These are phyloP conservation scores for Trisateles emortualis DNA, from an alignment of 2,888 invertebrate genomes.

Conservation along the genomic window DNA sequence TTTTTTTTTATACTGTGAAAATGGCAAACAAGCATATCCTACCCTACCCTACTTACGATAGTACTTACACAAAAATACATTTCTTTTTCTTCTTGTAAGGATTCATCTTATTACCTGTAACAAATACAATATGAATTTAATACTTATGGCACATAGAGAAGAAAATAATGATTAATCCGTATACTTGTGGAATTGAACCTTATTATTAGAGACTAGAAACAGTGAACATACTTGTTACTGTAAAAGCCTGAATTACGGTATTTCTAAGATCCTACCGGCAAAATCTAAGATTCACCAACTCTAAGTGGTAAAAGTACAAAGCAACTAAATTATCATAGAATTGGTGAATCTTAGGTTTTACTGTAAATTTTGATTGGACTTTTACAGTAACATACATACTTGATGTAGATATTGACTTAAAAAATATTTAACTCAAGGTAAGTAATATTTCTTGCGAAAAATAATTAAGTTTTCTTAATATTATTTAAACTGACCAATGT, in stretches of 20 bases:
- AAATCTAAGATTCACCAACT: too few species aligned
- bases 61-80: constrained; percentile 35
- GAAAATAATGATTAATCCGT: not conserved
- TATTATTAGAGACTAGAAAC: constrained; percentile 12
- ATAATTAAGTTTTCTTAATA: constrained; percentile 11
- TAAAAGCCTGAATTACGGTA: too few species aligned
- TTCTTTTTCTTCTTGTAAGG: constrained; percentile 32
- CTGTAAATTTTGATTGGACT: too few species aligned
- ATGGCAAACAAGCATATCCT: too few species aligned
- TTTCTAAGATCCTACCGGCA: too few species aligned
- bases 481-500: constrained; percentile 5
- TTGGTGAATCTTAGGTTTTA: too few species aligned
- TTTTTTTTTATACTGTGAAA: too few species aligned
- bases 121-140: constrained; percentile 35
- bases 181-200: constrained; percentile 1
- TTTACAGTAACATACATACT: not conserved
- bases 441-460: constrained; percentile 15
- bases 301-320: too few species aligned
- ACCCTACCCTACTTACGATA: too few species aligned
- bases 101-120: constrained; percentile 60
- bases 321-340: too few species aligned
- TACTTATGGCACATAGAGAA: not conserved
- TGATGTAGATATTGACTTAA: constrained; percentile 19
- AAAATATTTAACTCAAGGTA: constrained; percentile 39
- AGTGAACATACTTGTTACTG: too few species aligned